These are phyloP conservation scores for Ormia ochracea DNA, from an alignment of 2,888 invertebrate species.

Conservation along the genomic window DNA sequence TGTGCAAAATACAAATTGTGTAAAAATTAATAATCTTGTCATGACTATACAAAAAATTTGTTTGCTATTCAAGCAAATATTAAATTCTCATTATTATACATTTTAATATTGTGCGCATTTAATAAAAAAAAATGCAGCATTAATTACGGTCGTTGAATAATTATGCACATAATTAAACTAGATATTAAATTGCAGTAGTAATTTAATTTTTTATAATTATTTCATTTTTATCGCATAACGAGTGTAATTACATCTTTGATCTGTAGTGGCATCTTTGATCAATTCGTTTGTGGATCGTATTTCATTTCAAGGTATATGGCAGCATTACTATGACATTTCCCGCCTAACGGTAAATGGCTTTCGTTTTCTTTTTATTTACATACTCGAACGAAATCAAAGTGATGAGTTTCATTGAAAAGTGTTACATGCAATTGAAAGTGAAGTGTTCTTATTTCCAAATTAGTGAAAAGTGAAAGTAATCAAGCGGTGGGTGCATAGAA, in stretches of 20 bases:
- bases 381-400: neutral
- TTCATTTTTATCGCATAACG: too few relatives aligned
- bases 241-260: too few relatives aligned
- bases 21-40: neutral
- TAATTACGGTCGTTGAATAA: neutral
- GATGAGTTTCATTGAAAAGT: too few relatives aligned
- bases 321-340: neutral
- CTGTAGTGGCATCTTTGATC: neutral
- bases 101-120: neutral
- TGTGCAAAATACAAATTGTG: constrained; percentile 42
- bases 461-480: too few relatives aligned
- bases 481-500: too few relatives aligned
- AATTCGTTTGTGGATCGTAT: neutral
- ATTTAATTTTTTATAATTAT: too few relatives aligned
- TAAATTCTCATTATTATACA: neutral
- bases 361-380: neutral
- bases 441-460: too few relatives aligned
- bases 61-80: neutral
- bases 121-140: neutral
- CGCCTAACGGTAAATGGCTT: neutral
- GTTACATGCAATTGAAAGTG: neutral
- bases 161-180: neutral
- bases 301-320: neutral
- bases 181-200: neutral
- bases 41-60: neutral